Evolutionary conservation across 2,113 vertebrate species (phyloP), one percentile per base, ranked within the genome.

Genomic region (Myrmophylax atrothorax): DNA sequence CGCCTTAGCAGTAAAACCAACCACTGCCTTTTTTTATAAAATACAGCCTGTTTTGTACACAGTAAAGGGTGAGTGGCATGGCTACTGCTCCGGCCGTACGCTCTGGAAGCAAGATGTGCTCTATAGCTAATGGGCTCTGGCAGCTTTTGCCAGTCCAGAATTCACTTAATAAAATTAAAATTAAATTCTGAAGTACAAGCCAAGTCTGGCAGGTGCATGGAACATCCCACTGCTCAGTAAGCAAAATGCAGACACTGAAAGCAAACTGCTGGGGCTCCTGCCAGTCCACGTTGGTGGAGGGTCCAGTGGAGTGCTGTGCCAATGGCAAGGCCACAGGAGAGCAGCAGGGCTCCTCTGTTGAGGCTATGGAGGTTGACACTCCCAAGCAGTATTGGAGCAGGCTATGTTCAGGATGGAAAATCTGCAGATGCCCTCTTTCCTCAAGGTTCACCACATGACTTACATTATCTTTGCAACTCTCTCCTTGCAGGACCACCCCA

Each of bases 131-230:
- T 69, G 73, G 47, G 40, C 60, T 89, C 90, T 40, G 28, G 76
- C 73, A 93, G 64, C 66, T 93, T 95, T 75, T 90, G 69, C 58
- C 83, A 93, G 62, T 20, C 44, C 37, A 62, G 40, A 95, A 90
- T 68, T 70, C 93, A 90, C 68, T 96, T 94, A 94, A 93, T 93
- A 94, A 96, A 95, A 92, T 92, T 63, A 95, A 91, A 97, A 93
- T 93, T 78, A 88, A 93, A 93, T 84, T 78, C 89, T 66, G 23
- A 93, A 90, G 53, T 56, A 79, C 72, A 78, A 87, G 93, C 90
- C 83, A 90, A 95, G 75, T 49, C 76, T 94, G 56, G 76, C 90
- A 92, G 92, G 92, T 94, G 73, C 2, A 1, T 52, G 92, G 96
- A 92, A 94, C 88, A 92, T 72, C 89, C 93, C 11, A 0, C 25